phyloP scores from a whole-genome alignment of 37 sponge, comb jelly and placozoan species.

The Hexactinellida sp. region DNA sequence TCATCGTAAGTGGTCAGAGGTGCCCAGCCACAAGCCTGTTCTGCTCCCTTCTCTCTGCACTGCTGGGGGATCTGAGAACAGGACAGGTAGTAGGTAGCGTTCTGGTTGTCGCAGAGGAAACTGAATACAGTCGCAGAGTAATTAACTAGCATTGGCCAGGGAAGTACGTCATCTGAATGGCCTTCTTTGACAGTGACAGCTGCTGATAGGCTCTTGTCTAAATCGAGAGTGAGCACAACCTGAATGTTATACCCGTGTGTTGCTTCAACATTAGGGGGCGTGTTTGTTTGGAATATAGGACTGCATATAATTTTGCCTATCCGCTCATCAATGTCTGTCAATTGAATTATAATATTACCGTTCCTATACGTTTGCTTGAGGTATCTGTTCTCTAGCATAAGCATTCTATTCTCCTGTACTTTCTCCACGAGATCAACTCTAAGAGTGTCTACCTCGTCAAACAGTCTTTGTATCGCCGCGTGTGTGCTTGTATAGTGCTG shows the following conservation, averaged over 20 bases:
- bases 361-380: neutral
- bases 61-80: neutral
- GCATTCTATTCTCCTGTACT: neutral
- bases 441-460: neutral
- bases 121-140: neutral
- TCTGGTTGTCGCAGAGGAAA: neutral
- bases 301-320: neutral
- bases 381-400: neutral
- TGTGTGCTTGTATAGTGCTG: neutral
- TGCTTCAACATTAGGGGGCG: neutral
- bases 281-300: neutral
- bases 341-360: neutral
- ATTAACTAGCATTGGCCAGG: constrained; percentile 1
- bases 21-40: neutral
- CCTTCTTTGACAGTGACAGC: neutral
- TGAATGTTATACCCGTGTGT: neutral
- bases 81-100: neutral
- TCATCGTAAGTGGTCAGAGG: neutral
- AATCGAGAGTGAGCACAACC: neutral
- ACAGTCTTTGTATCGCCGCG: neutral
- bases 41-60: neutral
- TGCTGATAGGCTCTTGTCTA: neutral
- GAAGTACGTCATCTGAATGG: neutral
- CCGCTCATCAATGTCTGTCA: neutral
- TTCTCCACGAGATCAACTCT: neutral